phyloP scores from a whole-genome alignment of 2,888 invertebrate species.

The Aquatica leii region DNA sequence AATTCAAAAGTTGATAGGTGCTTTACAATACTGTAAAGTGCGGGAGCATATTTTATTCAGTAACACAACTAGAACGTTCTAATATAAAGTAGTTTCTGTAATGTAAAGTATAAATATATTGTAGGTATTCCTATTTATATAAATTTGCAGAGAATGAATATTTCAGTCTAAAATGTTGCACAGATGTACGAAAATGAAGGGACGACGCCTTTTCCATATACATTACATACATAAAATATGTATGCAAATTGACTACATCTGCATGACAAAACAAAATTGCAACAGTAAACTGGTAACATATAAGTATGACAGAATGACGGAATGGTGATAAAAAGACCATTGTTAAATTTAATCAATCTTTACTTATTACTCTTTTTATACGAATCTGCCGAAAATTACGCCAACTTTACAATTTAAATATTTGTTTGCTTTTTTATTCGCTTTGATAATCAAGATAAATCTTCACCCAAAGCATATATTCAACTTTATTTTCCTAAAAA shows the following conservation, averaged over 20 bases:
- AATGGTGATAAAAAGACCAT: background rate
- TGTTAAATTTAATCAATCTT: no score
- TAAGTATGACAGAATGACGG: constrained; percentile 3
- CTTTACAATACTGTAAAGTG: constrained; percentile 15
- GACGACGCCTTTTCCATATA: constrained; percentile 19
- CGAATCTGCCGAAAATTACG: no score
- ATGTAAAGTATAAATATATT: no score
- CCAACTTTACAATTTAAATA: no score
- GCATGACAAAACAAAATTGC: constrained; percentile 26
- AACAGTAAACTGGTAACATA: constrained; percentile 18
- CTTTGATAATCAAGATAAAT: no score
- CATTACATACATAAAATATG: constrained; percentile 22
- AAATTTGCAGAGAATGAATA: constrained; percentile 15
- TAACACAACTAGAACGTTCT: background rate
- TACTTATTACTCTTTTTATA: no score
- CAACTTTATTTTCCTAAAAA: no score
- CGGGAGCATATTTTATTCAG: background rate
- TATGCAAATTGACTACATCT: constrained; percentile 27
- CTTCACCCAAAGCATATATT: no score
- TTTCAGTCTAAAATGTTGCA: constrained; percentile 17
- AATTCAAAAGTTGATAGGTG: constrained; percentile 31
- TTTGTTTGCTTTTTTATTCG: no score
- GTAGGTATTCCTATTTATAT: constrained; percentile 1
- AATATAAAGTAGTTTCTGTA: constrained; percentile 16
- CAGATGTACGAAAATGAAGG: constrained; percentile 24